Conservation (phyloP, 2,888 invertebrate genomes). For the Meghimatium bilineatum region DNA sequence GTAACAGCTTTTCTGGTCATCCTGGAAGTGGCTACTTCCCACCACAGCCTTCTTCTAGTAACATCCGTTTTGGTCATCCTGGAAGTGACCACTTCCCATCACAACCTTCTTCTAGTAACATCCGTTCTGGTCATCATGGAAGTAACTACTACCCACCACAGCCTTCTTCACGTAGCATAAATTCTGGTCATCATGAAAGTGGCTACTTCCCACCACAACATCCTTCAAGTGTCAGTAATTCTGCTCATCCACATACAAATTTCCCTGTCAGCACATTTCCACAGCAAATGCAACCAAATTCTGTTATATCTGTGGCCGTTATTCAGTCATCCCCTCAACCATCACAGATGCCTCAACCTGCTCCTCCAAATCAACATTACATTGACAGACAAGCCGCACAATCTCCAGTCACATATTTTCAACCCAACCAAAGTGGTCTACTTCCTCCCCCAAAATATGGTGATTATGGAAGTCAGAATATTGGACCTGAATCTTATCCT, state of each 20-base stretch:
- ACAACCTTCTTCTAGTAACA: neutral
- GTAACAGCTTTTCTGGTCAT: neutral
- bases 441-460: neutral
- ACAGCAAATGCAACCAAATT: neutral
- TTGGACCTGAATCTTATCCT: neutral
- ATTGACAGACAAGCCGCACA: neutral
- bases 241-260: neutral
- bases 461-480: neutral
- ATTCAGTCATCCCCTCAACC: neutral
- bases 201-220: neutral
- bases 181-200: neutral
- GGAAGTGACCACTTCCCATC: neutral
- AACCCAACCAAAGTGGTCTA: neutral
- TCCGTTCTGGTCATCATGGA: neutral
- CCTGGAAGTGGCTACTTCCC: neutral
- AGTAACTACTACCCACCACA: neutral
- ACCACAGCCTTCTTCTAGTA: neutral
- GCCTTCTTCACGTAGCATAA: neutral
- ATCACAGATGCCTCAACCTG: neutral
- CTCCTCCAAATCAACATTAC: neutral
- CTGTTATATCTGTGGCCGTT: constrained; percentile 8
- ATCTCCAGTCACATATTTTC: neutral
- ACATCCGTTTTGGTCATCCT: neutral
- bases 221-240: neutral
- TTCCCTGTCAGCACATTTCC: neutral